A percentile compares a stretch with the other conserved stretches of the same genome.
Conservation (phyloP, 2,113 vertebrate species). For the Tragelaphus buxtoni region DNA sequence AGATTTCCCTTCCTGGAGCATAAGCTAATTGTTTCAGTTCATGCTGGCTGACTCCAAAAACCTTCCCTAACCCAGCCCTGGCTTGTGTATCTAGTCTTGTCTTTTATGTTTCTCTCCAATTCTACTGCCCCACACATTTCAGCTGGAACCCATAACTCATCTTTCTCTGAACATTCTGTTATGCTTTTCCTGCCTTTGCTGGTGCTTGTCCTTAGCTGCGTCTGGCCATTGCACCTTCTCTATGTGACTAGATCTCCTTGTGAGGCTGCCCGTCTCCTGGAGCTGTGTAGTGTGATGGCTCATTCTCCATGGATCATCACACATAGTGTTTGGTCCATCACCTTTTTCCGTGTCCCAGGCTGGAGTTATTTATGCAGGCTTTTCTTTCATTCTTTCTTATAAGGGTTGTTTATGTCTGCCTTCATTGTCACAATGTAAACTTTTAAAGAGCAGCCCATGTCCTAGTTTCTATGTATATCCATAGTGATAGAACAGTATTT, state of each 20-base stretch:
- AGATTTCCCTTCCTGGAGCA: not conserved
- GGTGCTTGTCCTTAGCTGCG: not conserved
- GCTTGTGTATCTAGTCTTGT: not conserved
- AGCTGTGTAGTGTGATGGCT: not conserved
- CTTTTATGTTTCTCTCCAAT: not conserved
- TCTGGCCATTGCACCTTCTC: not conserved
- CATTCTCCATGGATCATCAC: not conserved
- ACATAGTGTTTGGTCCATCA: not conserved
- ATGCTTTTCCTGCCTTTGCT: not conserved
- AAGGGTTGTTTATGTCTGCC: not conserved
- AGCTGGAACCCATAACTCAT: not conserved
- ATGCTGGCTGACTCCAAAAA: not conserved
- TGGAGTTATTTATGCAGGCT: not conserved
- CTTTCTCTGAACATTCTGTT: not conserved
- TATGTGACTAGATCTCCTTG: not conserved
- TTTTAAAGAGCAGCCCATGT: not conserved
- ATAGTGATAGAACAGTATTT: not conserved
- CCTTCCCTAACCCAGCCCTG: not conserved
- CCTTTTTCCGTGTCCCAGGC: not conserved
- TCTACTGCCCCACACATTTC: not conserved
- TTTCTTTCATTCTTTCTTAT: not conserved
- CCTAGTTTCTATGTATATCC: not conserved
- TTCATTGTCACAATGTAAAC: not conserved
- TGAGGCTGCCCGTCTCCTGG: not conserved
- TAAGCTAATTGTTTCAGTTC: not conserved